Evolutionary conservation across 2,113 vertebrate genomes (phyloP).

Genomic region (Upupa epops): DNA sequence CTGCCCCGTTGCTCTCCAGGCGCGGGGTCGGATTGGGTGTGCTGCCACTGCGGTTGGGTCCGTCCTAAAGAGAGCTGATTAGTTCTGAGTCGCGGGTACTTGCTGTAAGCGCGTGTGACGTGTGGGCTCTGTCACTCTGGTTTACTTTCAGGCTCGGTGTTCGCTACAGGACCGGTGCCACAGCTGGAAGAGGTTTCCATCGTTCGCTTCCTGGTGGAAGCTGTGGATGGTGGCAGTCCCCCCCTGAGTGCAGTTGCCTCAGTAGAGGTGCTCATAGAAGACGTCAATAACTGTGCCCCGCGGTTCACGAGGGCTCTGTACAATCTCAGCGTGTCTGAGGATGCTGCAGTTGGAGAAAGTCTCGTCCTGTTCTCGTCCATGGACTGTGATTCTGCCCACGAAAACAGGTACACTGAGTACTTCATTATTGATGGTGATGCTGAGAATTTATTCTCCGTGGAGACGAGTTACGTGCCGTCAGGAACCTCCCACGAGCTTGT

Average conservation of each 20-base stretch:
- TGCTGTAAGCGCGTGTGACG: background rate
- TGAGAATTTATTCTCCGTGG: slow-evolving; percentile 80
- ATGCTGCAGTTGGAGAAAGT: slow-evolving; percentile 72
- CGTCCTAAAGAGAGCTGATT: background rate
- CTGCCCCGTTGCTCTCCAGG: no score
- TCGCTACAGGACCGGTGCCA: slow-evolving; percentile 71
- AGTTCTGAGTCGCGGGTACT: background rate
- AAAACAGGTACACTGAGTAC: slow-evolving; percentile 82
- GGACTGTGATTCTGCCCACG: slow-evolving; percentile 78
- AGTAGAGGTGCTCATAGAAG: slow-evolving; percentile 78
- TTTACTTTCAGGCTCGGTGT: slow-evolving; percentile 83
- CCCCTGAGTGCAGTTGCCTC: slow-evolving; percentile 75
- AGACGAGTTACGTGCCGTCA: slow-evolving; percentile 64
- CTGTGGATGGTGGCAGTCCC: slow-evolving; percentile 83
- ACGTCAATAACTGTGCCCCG: slow-evolving; percentile 82
- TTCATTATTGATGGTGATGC: slow-evolving; percentile 80
- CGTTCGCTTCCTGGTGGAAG: slow-evolving; percentile 85
- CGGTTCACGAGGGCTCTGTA: slow-evolving; percentile 79
- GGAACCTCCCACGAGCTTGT: slow-evolving; percentile 70
- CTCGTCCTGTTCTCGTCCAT: slow-evolving; percentile 80
- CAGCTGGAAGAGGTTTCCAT: slow-evolving; percentile 66
- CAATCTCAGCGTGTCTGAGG: slow-evolving; percentile 80
- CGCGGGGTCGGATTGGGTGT: background rate
- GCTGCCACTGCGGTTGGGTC: background rate
- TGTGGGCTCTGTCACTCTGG: background rate